Conservation (phyloP, 2,113 vertebrate genomes). For the Clarias batrachus region DNA sequence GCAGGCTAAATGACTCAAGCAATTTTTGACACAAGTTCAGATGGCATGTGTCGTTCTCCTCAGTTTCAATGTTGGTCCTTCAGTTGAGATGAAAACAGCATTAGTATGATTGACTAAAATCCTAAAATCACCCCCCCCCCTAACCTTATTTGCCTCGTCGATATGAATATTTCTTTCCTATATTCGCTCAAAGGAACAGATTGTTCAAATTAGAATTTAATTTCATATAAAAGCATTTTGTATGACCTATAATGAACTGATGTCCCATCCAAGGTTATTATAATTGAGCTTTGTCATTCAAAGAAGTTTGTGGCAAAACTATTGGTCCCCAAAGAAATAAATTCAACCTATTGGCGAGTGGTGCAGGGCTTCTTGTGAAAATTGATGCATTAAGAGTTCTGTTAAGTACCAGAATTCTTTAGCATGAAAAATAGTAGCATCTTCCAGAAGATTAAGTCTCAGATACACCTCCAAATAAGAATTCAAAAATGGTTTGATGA, state of each 20-base stretch:
- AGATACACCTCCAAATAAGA: background rate
- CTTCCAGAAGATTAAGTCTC: background rate
- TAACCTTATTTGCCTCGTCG: background rate
- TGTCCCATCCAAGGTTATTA: background rate
- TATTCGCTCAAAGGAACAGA: background rate
- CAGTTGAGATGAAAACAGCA: background rate
- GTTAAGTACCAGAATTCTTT: background rate
- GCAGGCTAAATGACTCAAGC: conserved; percentile 60
- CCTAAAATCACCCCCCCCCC: background rate
- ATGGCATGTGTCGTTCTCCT: conserved; percentile 54
- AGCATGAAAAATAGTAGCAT: background rate
- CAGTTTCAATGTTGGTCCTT: conserved; percentile 25
- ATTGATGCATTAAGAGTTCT: background rate
- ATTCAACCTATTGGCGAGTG: background rate
- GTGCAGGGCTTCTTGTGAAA: background rate
- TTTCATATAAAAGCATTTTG: background rate
- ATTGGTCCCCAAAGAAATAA: background rate
- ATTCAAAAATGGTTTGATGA: background rate
- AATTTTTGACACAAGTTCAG: conserved; percentile 54
- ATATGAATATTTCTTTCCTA: background rate
- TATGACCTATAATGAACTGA: background rate
- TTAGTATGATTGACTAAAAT: conserved; percentile 1
- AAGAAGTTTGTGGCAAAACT: background rate
- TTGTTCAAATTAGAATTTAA: background rate
- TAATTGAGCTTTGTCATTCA: background rate